These are phyloP conservation scores for Actenoides lindsayi DNA, from an alignment of 2,113 vertebrate species.

Conservation along the genomic window DNA sequence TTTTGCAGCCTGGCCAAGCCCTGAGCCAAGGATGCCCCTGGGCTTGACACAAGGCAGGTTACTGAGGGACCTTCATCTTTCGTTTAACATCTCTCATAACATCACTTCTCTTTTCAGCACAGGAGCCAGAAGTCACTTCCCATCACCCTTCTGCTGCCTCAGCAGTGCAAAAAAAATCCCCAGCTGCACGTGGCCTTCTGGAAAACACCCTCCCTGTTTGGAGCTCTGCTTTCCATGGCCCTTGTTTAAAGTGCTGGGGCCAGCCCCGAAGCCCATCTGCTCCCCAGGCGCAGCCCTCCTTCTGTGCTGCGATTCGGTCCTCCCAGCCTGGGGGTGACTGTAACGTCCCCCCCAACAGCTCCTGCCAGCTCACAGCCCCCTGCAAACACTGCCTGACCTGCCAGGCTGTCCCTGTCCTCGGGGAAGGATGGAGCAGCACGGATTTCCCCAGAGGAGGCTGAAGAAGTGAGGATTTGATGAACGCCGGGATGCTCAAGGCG, in stretches of 20 bases:
- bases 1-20: background rate
- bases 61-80: accelerated
- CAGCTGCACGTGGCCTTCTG: background rate
- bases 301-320: background rate
- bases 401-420: background rate
- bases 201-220: background rate
- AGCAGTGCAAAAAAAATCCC: background rate
- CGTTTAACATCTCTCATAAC: background rate
- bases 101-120: background rate
- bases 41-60: background rate
- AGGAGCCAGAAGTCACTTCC: slow-evolving; percentile 12
- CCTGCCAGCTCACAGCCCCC: background rate
- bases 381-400: background rate
- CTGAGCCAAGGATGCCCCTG: accelerated
- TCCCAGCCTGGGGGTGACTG: background rate
- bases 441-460: background rate
- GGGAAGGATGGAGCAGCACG: background rate
- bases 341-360: background rate
- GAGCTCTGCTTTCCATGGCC: background rate
- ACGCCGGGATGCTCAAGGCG: background rate
- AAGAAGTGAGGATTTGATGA: background rate
- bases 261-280: background rate
- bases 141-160: background rate
- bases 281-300: background rate
- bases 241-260: background rate